Conservation (phyloP, 2,888 invertebrate genomes). For the Eubasilissa splendida region DNA sequence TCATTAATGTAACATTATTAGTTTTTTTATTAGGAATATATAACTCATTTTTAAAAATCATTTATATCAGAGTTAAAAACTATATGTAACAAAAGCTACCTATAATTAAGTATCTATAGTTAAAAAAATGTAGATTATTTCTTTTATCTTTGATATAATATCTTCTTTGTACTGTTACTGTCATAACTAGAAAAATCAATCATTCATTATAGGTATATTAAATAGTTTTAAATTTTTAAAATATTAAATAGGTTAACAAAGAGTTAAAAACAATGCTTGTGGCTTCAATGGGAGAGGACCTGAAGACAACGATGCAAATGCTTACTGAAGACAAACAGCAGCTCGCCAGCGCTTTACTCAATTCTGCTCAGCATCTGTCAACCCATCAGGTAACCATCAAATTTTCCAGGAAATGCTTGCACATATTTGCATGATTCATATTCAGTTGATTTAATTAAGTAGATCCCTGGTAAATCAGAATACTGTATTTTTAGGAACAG, state of each 20-base stretch:
- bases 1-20: too few relatives aligned
- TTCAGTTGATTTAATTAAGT: background rate
- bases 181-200: too few relatives aligned
- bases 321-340: constrained; percentile 94
- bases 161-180: too few relatives aligned
- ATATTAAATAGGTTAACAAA: constrained; percentile 80
- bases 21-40: too few relatives aligned
- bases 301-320: constrained; percentile 90
- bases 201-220: too few relatives aligned
- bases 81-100: too few relatives aligned
- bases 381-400: constrained; percentile 78
- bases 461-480: background rate
- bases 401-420: background rate
- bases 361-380: constrained; percentile 87
- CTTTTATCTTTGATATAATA: too few relatives aligned
- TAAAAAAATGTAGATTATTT: too few relatives aligned
- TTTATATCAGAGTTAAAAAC: too few relatives aligned
- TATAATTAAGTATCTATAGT: too few relatives aligned
- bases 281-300: constrained; percentile 95
- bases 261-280: constrained; percentile 94
- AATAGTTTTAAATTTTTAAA: background rate
- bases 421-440: background rate
- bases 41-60: too few relatives aligned
- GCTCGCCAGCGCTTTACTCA: constrained; percentile 87
- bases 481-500: constrained; percentile 76